phyloP scores from a whole-genome alignment of 2,797 vertebrate species.

The Gambusia yucatana region DNA sequence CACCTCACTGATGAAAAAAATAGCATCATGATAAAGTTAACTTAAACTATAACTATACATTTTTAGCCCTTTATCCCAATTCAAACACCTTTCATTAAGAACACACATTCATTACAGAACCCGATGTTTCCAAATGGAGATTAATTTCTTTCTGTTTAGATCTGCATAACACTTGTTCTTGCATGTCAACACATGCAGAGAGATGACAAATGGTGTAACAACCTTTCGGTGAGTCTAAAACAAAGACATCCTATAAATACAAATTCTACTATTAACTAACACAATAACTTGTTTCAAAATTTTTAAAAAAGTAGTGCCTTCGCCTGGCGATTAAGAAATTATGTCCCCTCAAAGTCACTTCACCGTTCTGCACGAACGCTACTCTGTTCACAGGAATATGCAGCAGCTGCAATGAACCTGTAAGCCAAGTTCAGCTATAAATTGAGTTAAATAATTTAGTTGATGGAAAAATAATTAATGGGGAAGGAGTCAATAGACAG shows the following conservation, averaged over 20 bases:
- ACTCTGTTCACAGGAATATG: slow-evolving; percentile 44
- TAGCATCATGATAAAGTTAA: background rate
- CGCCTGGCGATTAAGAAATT: background rate
- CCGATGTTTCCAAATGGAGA: background rate
- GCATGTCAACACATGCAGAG: background rate
- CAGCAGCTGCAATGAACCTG: slow-evolving; percentile 49
- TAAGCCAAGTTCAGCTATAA: slow-evolving; percentile 65
- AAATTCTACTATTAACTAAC: background rate
- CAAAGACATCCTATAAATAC: background rate
- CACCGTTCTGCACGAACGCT: slow-evolving; percentile 35
- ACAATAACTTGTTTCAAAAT: too few relatives aligned
- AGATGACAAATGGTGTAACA: background rate
- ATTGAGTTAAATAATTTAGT: slow-evolving; percentile 82
- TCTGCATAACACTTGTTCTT: background rate
- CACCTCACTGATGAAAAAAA: background rate
- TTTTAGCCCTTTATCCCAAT: background rate
- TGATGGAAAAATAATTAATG: slow-evolving; percentile 82
- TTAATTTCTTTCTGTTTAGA: background rate
- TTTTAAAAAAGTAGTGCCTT: slow-evolving; percentile 1
- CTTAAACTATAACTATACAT: background rate
- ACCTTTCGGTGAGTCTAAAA: background rate
- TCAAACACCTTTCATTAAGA: background rate
- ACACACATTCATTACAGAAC: background rate
- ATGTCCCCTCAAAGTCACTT: slow-evolving; percentile 36
- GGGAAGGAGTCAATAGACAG: slow-evolving; percentile 73